Conservation (phyloP, 2,113 vertebrate genomes). For the Synchiropus splendidus region DNA sequence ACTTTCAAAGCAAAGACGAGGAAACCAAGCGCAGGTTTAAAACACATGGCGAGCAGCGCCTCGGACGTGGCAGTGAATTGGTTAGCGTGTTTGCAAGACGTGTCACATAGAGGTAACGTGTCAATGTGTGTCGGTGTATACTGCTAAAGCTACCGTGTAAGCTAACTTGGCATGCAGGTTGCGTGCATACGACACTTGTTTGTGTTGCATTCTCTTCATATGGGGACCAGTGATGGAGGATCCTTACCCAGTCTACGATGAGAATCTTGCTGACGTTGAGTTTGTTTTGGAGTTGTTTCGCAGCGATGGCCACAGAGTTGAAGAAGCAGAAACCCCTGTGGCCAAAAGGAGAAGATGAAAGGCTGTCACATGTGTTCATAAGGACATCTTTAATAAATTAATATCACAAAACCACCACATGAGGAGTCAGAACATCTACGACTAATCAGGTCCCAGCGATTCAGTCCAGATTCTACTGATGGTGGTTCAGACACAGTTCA, state of each 20-base stretch:
- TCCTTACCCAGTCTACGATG: conserved; percentile 91
- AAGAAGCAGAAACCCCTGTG: conserved; percentile 88
- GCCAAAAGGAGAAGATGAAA: conserved; percentile 34
- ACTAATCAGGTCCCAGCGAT: conserved; percentile 18
- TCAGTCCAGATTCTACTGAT: conserved; percentile 10
- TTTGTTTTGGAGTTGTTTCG: conserved; percentile 73
- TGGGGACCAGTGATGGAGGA: conserved; percentile 18
- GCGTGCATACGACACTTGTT: neutral
- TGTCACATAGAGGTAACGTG: no score
- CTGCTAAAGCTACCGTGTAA: no score
- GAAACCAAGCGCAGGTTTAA: no score
- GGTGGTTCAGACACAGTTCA: conserved; percentile 15
- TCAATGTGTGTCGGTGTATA: no score
- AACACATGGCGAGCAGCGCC: no score
- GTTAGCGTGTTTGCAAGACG: no score
- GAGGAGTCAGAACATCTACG: conserved; percentile 37
- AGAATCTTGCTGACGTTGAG: conserved; percentile 82
- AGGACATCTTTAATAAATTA: conserved; percentile 33
- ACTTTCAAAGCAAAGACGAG: no score
- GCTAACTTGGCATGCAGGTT: no score
- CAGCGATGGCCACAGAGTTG: conserved; percentile 89
- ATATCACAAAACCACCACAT: conserved; percentile 32
- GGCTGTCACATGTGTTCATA: conserved; percentile 42
- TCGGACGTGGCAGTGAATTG: no score
- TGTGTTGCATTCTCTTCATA: conserved; percentile 17